Evolutionary conservation across 1,140 invertebrate species (phyloP).

Genomic region (Tetragnatha versicolor): DNA sequence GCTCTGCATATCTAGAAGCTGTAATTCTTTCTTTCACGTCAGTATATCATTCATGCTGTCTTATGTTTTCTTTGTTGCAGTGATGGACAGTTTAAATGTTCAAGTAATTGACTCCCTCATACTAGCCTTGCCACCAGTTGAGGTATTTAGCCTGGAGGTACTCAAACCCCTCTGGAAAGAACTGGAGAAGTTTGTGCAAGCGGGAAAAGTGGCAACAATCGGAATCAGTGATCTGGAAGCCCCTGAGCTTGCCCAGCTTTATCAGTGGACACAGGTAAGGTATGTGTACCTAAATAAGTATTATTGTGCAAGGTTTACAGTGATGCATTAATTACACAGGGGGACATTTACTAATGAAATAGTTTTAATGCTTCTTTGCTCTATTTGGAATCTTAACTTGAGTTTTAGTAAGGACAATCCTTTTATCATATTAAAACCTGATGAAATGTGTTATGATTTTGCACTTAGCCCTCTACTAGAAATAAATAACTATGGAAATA

Average conservation of each 20-base stretch:
- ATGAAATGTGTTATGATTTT: no score
- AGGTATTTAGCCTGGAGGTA: constrained; percentile 70
- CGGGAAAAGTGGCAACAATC: constrained; percentile 68
- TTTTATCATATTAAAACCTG: no score
- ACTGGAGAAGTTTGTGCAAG: constrained; percentile 64
- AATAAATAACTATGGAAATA: no score
- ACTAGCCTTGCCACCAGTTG: constrained; percentile 72
- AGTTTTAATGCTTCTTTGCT: no score
- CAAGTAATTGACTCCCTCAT: constrained; percentile 77
- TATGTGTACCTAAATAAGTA: no score
- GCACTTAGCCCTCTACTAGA: no score
- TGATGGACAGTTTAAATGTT: constrained; percentile 72
- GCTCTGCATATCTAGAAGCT: neutral
- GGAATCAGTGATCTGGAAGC: constrained; percentile 91
- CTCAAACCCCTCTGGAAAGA: constrained; percentile 69
- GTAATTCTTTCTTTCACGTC: neutral
- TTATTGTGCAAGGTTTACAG: no score
- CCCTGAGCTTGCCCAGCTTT: constrained; percentile 76
- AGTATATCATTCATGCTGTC: neutral
- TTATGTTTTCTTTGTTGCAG: constrained; percentile 65
- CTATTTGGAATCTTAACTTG: no score
- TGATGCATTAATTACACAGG: no score
- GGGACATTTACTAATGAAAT: no score
- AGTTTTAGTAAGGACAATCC: no score
- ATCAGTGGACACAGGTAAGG: constrained; percentile 76